These are phyloP conservation scores for Lochmaea crataegi DNA, from an alignment of 2,888 invertebrate genomes.

Conservation along the genomic window DNA sequence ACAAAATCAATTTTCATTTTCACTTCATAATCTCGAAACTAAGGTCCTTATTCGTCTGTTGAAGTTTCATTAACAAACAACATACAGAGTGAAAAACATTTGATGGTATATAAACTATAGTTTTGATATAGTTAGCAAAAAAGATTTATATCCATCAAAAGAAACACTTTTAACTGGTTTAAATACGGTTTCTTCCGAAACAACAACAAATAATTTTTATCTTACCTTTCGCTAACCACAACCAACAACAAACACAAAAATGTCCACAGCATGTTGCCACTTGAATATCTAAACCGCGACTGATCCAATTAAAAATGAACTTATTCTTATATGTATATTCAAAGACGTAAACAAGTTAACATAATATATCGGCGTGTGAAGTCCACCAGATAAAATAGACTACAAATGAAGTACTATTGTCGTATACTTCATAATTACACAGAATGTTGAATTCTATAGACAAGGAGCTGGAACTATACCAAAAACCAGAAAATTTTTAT, in stretches of 20 bases:
- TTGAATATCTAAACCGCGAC: conserved; percentile 21
- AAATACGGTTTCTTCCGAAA: not conserved
- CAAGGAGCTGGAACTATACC: not conserved
- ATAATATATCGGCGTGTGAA: conserved; percentile 18
- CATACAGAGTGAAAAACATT: no score
- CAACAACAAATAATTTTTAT: not conserved
- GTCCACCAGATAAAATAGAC: conserved; percentile 20
- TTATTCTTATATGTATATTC: conserved; percentile 29
- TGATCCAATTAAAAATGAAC: conserved; percentile 21
- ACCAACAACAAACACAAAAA: conserved; percentile 18
- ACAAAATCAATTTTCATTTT: no score
- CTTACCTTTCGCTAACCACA: conserved; percentile 19
- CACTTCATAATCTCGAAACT: no score
- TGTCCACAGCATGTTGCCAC: conserved; percentile 15
- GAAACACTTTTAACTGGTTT: not conserved
- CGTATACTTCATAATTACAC: conserved; percentile 1
- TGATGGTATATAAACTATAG: no score
- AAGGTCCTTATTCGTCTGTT: no score
- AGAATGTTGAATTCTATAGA: conserved; percentile 2
- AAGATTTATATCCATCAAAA: not conserved
- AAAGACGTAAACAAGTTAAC: conserved; percentile 7
- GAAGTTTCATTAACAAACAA: no score
- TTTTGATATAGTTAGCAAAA: no score
- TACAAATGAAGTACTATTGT: conserved; percentile 11
- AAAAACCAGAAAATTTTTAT: no score